Evolutionary conservation across 2,888 invertebrate species (phyloP), one percentile per base, ranked within the genome.

Genomic region (Iselma pallidipennis): DNA sequence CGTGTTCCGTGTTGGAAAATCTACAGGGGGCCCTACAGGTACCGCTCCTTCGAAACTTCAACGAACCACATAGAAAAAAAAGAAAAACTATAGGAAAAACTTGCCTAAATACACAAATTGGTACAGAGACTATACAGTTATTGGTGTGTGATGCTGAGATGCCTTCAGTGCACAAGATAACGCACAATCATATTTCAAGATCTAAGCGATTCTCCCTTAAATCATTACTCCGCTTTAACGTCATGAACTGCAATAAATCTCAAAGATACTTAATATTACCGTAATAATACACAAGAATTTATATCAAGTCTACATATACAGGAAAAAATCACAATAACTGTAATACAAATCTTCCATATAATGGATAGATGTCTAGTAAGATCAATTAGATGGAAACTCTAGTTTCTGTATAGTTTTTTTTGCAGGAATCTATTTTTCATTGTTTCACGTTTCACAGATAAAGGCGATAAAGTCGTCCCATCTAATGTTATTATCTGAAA

Each of bases 1-100:
- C 70, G 72, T 71, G 74, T 74, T 71, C 71, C 70, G 71, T 71
- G 72, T 73, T 72, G 70, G 69, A 63, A 59, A 66, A 70, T 64
- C 74, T 55, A 66, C 71, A 53, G 71, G 73, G 68, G 66, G 66
- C 66, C 65, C 62, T 66, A 37, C n/a, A n/a, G n/a, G n/a, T 14
- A 37, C 37, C 37, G 37, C 37, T 37, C 37, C 37, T n/a, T 37
- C 37, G 16, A 37, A 33, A 33, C 33, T 37, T 14, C 5, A 37
- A 37, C 14, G n/a, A 33, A 19, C 37, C 37, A 37, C 37, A 37
- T 6, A 37, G 7, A n/a, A 16, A 16, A 16, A 16, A 3, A n/a
- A 16, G 6, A 1, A 7, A 6, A 37, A 16, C 7, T 37, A 9
- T 6, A 16, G 4, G n/a, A n/a, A n/a, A n/a, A n/a, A n/a, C n/a